Evolutionary conservation across 2,888 invertebrate genomes (phyloP).

Genomic region (Acanthoscelides obtectus): DNA sequence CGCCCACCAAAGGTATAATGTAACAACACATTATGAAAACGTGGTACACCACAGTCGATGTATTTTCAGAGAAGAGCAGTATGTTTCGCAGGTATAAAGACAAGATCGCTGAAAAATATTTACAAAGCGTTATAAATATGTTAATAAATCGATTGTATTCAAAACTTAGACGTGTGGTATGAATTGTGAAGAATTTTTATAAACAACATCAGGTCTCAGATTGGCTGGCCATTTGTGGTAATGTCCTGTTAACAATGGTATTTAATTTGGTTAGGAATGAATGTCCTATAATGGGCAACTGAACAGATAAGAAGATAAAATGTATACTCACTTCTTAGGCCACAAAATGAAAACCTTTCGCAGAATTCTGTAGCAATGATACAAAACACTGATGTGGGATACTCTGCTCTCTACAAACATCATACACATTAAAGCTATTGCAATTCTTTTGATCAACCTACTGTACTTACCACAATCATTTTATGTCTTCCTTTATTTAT

Average conservation of each 20-base stretch:
- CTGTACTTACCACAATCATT: not conserved
- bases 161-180: no score
- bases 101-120: constrained; percentile 62
- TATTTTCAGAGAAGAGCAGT: constrained; percentile 60
- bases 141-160: no score
- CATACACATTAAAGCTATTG: not conserved
- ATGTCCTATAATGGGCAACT: not conserved
- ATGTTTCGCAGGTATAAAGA: constrained; percentile 70
- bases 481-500: not conserved
- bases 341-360: constrained; percentile 82
- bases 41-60: constrained; percentile 72
- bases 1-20: constrained; percentile 69
- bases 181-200: no score
- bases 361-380: constrained; percentile 83
- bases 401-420: constrained; percentile 30
- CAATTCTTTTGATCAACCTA: not conserved
- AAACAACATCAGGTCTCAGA: no score
- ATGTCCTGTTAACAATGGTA: no score
- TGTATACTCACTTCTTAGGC: constrained; percentile 60
- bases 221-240: no score
- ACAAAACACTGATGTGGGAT: constrained; percentile 69
- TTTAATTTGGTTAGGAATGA: no score
- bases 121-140: not conserved
- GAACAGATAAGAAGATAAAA: not conserved
- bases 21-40: constrained; percentile 74